Evolutionary conservation across 2,113 vertebrate genomes (phyloP).

Genomic region (Bos javanicus): DNA sequence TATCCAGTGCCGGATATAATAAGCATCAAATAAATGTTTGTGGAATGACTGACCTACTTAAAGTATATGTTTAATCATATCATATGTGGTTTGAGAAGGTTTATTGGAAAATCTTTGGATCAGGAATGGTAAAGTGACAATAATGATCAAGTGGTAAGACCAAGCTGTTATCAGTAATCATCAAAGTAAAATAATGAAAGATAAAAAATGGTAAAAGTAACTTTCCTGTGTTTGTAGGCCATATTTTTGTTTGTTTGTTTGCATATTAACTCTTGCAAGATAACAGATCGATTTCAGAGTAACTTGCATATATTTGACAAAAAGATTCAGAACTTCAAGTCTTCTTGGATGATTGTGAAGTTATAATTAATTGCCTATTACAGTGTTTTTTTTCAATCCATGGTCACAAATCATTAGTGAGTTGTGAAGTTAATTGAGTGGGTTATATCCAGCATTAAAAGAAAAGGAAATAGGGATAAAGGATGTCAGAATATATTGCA

Average conservation of each 20-base stretch:
- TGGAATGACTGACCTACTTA: not conserved
- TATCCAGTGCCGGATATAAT: not conserved
- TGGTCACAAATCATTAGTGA: not conserved
- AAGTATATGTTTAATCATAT: not conserved
- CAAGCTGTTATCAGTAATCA: not conserved
- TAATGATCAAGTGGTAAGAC: not conserved
- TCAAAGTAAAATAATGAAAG: constrained; percentile 1
- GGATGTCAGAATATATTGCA: not conserved
- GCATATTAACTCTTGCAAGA: not conserved
- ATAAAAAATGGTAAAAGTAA: not conserved
- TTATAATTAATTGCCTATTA: not conserved
- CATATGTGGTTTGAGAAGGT: not conserved
- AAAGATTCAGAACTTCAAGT: not conserved
- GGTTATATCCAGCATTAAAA: not conserved
- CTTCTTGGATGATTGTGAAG: not conserved
- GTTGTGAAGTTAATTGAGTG: not conserved
- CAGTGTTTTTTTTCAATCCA: not conserved
- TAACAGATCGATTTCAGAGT: not conserved
- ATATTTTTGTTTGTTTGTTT: not conserved
- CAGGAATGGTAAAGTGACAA: not conserved
- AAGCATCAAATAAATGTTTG: not conserved
- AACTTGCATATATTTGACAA: not conserved
- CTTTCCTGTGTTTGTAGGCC: not conserved
- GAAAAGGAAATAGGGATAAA: not conserved
- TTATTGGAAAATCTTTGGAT: not conserved